Conservation (phyloP, 2,113 vertebrate genomes). For the Gymnobelideus leadbeateri region DNA sequence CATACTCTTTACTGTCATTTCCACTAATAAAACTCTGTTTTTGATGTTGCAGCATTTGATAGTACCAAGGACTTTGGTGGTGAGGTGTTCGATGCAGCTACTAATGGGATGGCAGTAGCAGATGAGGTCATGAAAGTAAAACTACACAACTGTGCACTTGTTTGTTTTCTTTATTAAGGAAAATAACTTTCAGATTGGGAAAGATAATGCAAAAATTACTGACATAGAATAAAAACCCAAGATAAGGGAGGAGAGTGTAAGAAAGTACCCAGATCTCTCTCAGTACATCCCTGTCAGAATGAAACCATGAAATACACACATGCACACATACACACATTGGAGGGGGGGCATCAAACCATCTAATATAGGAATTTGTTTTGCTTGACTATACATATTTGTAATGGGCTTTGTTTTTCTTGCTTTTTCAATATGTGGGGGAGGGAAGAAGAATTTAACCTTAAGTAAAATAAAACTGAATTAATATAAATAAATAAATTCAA, state of each 20-base stretch:
- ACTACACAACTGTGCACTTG: background rate
- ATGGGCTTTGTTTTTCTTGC: background rate
- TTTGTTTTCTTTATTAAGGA: background rate
- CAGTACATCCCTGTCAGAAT: background rate
- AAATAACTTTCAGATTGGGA: background rate
- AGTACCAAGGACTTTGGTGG: background rate
- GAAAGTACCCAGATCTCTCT: background rate
- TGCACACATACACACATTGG: too few species aligned
- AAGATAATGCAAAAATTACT: background rate
- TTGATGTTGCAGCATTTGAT: background rate
- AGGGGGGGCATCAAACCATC: too few species aligned
- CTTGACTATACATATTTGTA: too few species aligned
- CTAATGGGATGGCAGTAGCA: background rate
- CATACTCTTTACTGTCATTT: background rate
- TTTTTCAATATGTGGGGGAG: background rate
- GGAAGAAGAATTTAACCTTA: background rate
- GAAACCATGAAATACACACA: background rate
- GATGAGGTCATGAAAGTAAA: background rate
- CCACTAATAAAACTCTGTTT: background rate
- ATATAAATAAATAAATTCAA: background rate
- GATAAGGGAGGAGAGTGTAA: background rate
- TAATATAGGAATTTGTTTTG: too few species aligned
- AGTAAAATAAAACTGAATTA: slow-evolving; percentile 1
- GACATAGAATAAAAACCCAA: background rate
- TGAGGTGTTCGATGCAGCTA: background rate